A percentile compares a stretch with the other conserved stretches of the same genome.
These are phyloP conservation scores for Myotis brandtii DNA, from an alignment of 2,113 vertebrate genomes.

Conservation along the genomic window DNA sequence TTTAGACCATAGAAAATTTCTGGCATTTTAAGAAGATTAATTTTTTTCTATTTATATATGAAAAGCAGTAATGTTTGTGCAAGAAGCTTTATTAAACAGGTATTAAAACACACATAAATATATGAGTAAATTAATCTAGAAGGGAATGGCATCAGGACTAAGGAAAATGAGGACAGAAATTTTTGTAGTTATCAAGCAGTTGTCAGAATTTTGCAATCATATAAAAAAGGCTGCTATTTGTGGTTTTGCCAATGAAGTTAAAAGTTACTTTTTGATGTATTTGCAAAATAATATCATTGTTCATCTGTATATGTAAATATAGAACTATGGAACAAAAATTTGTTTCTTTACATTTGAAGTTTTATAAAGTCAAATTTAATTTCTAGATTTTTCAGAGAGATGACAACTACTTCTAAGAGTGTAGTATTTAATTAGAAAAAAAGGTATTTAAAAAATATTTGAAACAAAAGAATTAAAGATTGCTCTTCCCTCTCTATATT, in stretches of 20 bases:
- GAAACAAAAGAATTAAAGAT: slow-evolving; percentile 35
- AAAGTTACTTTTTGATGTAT: background rate
- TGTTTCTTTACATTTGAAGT: background rate
- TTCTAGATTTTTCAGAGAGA: slow-evolving; percentile 19
- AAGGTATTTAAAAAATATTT: background rate
- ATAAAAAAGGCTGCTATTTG: background rate
- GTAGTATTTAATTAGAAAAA: background rate
- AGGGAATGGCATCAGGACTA: background rate
- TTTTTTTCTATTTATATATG: background rate
- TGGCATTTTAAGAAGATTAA: background rate
- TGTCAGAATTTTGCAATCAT: background rate
- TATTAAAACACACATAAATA: slow-evolving; percentile 4
- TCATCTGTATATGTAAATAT: background rate
- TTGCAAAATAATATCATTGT: background rate
- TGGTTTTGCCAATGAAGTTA: background rate
- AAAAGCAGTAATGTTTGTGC: background rate
- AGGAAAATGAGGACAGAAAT: slow-evolving; percentile 3
- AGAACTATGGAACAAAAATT: background rate
- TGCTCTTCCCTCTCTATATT: background rate
- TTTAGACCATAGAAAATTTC: background rate
- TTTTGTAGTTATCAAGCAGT: background rate
- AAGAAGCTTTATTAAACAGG: background rate
- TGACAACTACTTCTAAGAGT: background rate
- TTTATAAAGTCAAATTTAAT: background rate
- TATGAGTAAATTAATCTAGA: background rate